phyloP scores from a whole-genome alignment of 2,888 invertebrate species.

The Troides oblongomaculatus region DNA sequence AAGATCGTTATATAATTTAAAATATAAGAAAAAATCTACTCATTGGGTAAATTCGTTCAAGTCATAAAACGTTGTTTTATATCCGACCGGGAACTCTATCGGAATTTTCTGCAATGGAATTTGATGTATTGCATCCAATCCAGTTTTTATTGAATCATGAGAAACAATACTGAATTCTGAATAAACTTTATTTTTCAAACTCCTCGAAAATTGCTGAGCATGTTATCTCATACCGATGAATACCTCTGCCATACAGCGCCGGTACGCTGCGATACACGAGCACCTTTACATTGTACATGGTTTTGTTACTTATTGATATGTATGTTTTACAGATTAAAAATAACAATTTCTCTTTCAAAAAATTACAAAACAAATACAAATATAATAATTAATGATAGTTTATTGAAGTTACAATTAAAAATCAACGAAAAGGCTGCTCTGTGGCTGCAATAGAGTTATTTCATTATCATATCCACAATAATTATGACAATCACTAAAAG shows the following conservation, averaged over 20 bases:
- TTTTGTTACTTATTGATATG: neutral
- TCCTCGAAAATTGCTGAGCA: neutral
- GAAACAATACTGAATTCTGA: neutral
- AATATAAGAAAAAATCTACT: no score
- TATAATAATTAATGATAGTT: no score
- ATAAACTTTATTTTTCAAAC: conserved; percentile 1
- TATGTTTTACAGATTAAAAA: no score
- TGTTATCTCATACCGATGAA: neutral
- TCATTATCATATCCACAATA: no score
- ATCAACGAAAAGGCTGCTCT: no score
- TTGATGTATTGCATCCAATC: conserved; percentile 1
- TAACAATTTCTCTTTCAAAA: no score
- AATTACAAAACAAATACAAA: no score
- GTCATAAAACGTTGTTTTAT: neutral
- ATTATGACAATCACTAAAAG: no score
- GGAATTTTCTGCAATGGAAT: neutral
- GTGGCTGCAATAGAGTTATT: no score
- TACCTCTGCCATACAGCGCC: neutral
- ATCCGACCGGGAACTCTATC: neutral
- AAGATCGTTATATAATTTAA: no score
- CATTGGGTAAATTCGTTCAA: no score
- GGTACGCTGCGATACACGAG: neutral
- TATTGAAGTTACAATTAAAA: no score
- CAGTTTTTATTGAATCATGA: conserved; percentile 2
- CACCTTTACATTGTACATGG: neutral